Conservation (phyloP, 2,888 invertebrate species). For the Drosophila mimetica region DNA sequence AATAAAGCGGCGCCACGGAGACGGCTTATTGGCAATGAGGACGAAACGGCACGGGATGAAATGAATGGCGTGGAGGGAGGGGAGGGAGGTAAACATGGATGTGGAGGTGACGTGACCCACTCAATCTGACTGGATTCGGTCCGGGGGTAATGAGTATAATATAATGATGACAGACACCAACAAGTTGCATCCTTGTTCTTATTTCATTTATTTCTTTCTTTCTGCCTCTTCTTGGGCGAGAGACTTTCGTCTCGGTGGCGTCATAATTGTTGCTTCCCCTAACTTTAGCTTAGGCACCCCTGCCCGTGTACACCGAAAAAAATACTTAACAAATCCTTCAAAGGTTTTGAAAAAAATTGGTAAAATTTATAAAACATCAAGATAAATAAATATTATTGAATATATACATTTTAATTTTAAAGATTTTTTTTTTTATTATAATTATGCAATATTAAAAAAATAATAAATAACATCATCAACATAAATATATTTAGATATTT, state of each 20-base stretch:
- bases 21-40: slow-evolving; percentile 45
- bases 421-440: too few species aligned
- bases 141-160: slow-evolving; percentile 57
- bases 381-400: too few species aligned
- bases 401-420: too few species aligned
- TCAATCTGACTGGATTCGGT: slow-evolving; percentile 32
- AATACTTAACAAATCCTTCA: background rate
- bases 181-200: slow-evolving; percentile 44
- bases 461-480: too few species aligned
- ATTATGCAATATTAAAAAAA: too few species aligned
- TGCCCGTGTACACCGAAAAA: background rate
- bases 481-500: too few species aligned
- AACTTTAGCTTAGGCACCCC: background rate
- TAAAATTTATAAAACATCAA: too few species aligned
- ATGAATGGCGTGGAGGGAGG: background rate
- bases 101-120: slow-evolving; percentile 22
- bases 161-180: slow-evolving; percentile 58
- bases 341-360: too few species aligned
- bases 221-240: background rate
- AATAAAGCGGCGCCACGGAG: slow-evolving; percentile 60
- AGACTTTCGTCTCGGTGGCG: slow-evolving; percentile 21
- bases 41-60: background rate
- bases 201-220: background rate
- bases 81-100: background rate
- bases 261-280: slow-evolving; percentile 51